These are phyloP conservation scores for Pilophorus perplexus DNA, from an alignment of 2,888 invertebrate species.

Conservation along the genomic window DNA sequence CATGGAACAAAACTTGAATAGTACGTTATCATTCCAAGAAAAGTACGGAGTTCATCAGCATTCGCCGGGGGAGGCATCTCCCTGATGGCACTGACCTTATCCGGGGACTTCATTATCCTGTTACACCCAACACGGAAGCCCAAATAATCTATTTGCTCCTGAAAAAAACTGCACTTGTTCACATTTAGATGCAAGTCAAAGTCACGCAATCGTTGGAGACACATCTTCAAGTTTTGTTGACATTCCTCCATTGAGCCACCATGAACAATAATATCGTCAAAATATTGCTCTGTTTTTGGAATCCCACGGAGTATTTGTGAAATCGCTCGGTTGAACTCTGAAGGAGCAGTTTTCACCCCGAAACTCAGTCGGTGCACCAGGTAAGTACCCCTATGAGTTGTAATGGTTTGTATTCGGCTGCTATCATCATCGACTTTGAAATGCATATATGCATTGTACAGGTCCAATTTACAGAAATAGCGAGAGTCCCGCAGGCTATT, in stretches of 20 bases:
- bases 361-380: slow-evolving; percentile 25
- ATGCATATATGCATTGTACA: slow-evolving; percentile 47
- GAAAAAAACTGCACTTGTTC: slow-evolving; percentile 24
- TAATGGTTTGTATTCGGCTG: slow-evolving; percentile 39
- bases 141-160: slow-evolving; percentile 22
- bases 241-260: slow-evolving; percentile 16
- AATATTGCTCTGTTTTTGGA: background rate
- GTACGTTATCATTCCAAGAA: slow-evolving; percentile 32
- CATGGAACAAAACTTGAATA: too few species aligned
- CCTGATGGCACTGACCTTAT: slow-evolving; percentile 34
- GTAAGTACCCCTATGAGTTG: slow-evolving; percentile 41
- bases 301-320: background rate
- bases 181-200: slow-evolving; percentile 27
- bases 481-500: slow-evolving; percentile 39
- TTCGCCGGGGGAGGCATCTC: slow-evolving; percentile 36
- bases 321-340: slow-evolving; percentile 21
- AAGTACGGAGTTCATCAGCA: slow-evolving; percentile 30
- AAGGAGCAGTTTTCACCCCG: slow-evolving; percentile 31
- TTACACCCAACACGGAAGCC: slow-evolving; percentile 30
- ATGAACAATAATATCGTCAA: slow-evolving; percentile 28
- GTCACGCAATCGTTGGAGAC: background rate
- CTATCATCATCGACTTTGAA: slow-evolving; percentile 43
- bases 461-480: slow-evolving; percentile 45
- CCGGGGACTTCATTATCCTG: slow-evolving; percentile 33
- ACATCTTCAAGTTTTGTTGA: background rate